phyloP scores from a whole-genome alignment of 2,113 vertebrate genomes.

The Bubo bubo region DNA sequence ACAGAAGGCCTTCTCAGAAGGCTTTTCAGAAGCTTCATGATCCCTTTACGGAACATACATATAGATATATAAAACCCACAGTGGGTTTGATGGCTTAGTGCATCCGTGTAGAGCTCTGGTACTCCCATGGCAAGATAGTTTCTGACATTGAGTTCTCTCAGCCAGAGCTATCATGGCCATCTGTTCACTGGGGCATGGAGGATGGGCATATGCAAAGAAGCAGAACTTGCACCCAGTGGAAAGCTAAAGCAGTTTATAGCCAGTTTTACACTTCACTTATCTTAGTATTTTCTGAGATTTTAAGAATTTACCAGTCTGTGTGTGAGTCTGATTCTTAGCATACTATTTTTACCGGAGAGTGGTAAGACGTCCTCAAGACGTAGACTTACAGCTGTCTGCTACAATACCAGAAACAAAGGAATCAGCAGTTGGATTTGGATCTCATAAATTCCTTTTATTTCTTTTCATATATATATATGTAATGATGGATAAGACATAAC shows the following conservation, averaged over 20 bases:
- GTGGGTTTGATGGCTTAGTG: background rate
- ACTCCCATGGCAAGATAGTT: background rate
- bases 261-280: background rate
- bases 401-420: background rate
- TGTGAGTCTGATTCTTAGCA: background rate
- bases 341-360: background rate
- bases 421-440: background rate
- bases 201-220: background rate
- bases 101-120: background rate
- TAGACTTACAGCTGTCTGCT: background rate
- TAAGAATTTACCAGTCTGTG: background rate
- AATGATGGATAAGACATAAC: background rate
- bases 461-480: background rate
- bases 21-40: background rate
- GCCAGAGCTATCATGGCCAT: background rate
- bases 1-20: background rate
- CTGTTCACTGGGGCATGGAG: accelerated
- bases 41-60: background rate
- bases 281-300: background rate
- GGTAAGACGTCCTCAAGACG: background rate
- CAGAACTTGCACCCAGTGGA: background rate
- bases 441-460: background rate
- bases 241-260: background rate
- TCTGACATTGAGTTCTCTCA: background rate
- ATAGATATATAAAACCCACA: background rate